Evolutionary conservation across 1,140 invertebrate genomes (phyloP), one percentile per base, ranked within the genome.

Genomic region (Chymomyza costata): DNA sequence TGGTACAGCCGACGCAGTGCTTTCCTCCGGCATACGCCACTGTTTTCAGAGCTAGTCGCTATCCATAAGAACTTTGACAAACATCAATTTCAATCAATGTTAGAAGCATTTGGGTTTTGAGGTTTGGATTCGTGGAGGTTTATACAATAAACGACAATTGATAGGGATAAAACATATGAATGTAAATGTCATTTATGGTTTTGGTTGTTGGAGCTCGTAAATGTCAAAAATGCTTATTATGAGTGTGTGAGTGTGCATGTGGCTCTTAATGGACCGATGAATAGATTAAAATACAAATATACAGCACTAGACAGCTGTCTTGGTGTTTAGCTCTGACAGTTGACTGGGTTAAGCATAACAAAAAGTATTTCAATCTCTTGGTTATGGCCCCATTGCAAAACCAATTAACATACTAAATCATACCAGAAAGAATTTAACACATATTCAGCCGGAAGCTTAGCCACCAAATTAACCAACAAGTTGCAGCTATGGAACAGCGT

Each of bases 321-420:
- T n/a, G n/a, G n/a, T n/a, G n/a, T n/a, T n/a, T n/a, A n/a, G n/a
- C n/a, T n/a, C n/a, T n/a, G n/a, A n/a, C n/a, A n/a, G n/a, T n/a
- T n/a, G n/a, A n/a, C n/a, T n/a, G n/a, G n/a, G n/a, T n/a, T n/a
- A n/a, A n/a, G n/a, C n/a, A n/a, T n/a, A n/a, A n/a, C n/a, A n/a
- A n/a, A n/a, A n/a, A n/a, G n/a, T n/a, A n/a, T n/a, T n/a, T n/a
- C n/a, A n/a, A n/a, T n/a, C n/a, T n/a, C n/a, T n/a, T n/a, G n/a
- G n/a, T n/a, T n/a, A n/a, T n/a, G n/a, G n/a, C n/a, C n/a, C n/a
- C 11, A 51, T 8, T 41, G 37, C 31, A 15, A 62, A 55, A 57
- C 31, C 62, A 53, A 71, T 71, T 56, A 70, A 55, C 66, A 53
- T 58, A 66, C 38, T 34, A 56, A 66, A 43, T 71, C 43, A 66